Base-by-base conservation (phyloP, 64 coral and sea anemone genomes). In the Pocillopora verrucosa region DNA sequence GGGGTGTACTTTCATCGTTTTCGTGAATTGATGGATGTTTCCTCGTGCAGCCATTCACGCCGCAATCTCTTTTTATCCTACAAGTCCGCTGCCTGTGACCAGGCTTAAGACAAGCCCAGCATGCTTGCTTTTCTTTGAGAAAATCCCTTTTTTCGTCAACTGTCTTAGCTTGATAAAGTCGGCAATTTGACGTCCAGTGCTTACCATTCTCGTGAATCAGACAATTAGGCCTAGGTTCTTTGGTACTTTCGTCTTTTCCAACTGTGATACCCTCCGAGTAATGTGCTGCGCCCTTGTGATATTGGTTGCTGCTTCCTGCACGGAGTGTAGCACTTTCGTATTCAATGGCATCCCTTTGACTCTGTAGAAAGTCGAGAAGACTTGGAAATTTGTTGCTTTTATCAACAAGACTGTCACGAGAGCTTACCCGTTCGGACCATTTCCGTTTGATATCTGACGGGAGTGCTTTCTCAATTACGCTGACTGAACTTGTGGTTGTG, bases 361-460 rank as follows among this genome's bases (percentile, higher is more conserved):
- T 82, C 22, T 73, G 78, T 10, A 79, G 63, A 68, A 84, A 84
- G 36, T 87, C 56, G 10, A 87, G 84, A 13, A 87, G 84, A 73
- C 36, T 73, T 58, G 84, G 84, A 72, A 74, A 87, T 74, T 87
- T 87, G 84, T 87, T 87, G 36, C 36, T 69, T 74, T 87, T 87
- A 19, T 87, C 84, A 73, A 87, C 84, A 56, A 37, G 45, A 35
- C 82, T 86, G 63, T 86, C 63, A 72, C 72, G 65, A 15, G 84
- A 56, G 68, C 84, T 87, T 58, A 87, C 84, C 67, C 74, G 67
- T 16, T 69, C 65, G 61, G 65, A 38, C 84, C 84, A 87, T 69
- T 87, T 69, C 57, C 84, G 17, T n/a, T 79, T 79, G 22, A 59
- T 19, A 79, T 88, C 59, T 88, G 38, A 16, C 84, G 30, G 37